These are phyloP conservation scores for Laodelphax striatellus DNA, from an alignment of 1,140 invertebrate genomes.

Conservation along the genomic window DNA sequence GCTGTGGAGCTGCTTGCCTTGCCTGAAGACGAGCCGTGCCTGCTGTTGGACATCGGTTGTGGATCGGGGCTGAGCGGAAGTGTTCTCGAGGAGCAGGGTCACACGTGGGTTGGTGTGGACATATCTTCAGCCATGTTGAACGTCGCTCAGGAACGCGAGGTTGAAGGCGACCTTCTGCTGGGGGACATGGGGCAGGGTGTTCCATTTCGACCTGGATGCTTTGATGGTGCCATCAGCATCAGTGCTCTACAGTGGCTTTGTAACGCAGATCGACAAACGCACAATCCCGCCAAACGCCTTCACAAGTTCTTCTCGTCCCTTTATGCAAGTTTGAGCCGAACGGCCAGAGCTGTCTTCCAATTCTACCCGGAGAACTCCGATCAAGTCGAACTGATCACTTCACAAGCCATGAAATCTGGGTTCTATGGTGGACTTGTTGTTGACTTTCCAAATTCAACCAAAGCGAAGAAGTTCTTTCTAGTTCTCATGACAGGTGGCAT, in stretches of 20 bases:
- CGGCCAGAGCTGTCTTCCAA: slow-evolving; percentile 89
- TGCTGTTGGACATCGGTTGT: slow-evolving; percentile 95
- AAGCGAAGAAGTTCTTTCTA: slow-evolving; percentile 90
- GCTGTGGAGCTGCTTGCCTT: slow-evolving; percentile 85
- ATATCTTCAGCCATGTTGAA: slow-evolving; percentile 90
- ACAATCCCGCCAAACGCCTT: slow-evolving; percentile 84
- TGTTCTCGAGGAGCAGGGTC: slow-evolving; percentile 82
- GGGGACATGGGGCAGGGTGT: slow-evolving; percentile 92
- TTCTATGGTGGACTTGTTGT: slow-evolving; percentile 92
- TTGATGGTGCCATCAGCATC: slow-evolving; percentile 93
- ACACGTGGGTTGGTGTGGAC: slow-evolving; percentile 92
- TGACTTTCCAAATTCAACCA: slow-evolving; percentile 95
- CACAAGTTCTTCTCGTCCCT: slow-evolving; percentile 85
- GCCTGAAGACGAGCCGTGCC: slow-evolving; percentile 67
- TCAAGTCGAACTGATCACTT: slow-evolving; percentile 86
- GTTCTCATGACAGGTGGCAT: slow-evolving; percentile 85
- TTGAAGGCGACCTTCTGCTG: slow-evolving; percentile 83
- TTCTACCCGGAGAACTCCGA: slow-evolving; percentile 94
- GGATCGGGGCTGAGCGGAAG: slow-evolving; percentile 94
- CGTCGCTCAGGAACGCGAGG: slow-evolving; percentile 82
- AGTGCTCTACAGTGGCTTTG: slow-evolving; percentile 99
- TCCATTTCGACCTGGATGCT: slow-evolving; percentile 86
- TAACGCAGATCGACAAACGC: slow-evolving; percentile 87
- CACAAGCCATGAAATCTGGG: slow-evolving; percentile 92
- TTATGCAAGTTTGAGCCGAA: slow-evolving; percentile 71